Base-by-base conservation (phyloP, 2,113 vertebrate species). In the Corythoichthys haematopterus region DNA sequence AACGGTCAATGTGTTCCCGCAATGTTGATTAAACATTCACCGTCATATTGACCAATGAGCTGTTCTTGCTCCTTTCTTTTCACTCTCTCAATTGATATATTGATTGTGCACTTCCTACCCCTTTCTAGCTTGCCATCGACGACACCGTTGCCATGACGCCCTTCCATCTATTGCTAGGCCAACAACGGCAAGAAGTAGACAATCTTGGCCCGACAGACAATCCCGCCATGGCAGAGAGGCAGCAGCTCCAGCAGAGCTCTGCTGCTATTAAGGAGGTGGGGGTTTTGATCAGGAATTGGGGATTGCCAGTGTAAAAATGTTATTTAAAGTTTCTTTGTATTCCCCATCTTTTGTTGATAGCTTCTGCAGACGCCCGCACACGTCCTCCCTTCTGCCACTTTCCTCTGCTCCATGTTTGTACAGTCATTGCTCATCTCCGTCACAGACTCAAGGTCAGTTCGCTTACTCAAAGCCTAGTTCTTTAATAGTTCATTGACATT, bases 351-450 rank as follows among this genome's bases (percentile, higher is more conserved):
- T 0, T 71, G 46, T 59, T 16, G 0, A 14, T 76, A 99, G 97
- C 92, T 99, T 1, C 90, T 99, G 79, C 93, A 94, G 77, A 96
- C 94, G 11, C 94, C 96, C 2, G 94, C 95, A n/a, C 96, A 98
- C 0, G 94, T 98, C 14, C 78, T 99, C 59, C 96, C 96, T 0
- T 90, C 95, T 0, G 93, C 95, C 45, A 89, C 95, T n/a, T 92
- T 93, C 77, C 92, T 98, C 15, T 98, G 95, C 68, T 91, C 93
- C 43, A 81, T 96, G 90, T 97, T 98, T 79, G 73, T 97, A 3
- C 88, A 91, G 69, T 98, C 96, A 0, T 55, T 99, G 76, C 88
- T 99, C 73, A 85, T 95, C 74, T 93, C 93, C 36, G 89, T 87
- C 38, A 45, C 73, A 15, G 78, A 80, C 0, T 0, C 9, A 74